Evolutionary conservation across 2,797 vertebrate genomes (phyloP).

Genomic region (Salarias fasciatus): DNA sequence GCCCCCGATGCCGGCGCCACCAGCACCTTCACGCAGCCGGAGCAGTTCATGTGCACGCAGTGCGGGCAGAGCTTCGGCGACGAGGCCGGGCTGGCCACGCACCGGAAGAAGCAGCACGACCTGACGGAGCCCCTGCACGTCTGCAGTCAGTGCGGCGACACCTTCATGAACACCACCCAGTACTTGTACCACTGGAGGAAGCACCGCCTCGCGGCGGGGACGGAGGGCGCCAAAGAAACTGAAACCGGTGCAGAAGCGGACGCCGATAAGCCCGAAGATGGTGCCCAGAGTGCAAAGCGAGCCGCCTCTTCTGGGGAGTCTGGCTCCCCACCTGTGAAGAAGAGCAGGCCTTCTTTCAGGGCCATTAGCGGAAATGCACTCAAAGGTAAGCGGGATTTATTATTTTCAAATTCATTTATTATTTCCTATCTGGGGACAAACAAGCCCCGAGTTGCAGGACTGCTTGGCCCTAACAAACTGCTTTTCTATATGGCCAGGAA

Average conservation of each 20-base stretch:
- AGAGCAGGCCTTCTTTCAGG: constrained; percentile 57
- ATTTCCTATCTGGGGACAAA: neutral
- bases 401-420: neutral
- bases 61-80: constrained; percentile 85
- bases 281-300: constrained; percentile 50
- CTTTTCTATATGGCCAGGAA: constrained; percentile 47
- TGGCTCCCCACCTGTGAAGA: constrained; percentile 61
- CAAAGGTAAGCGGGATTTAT: constrained; percentile 53
- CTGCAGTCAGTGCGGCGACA: constrained; percentile 82
- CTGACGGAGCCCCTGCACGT: constrained; percentile 84
- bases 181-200: constrained; percentile 91
- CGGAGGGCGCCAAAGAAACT: constrained; percentile 21
- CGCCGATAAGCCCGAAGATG: constrained; percentile 24
- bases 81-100: constrained; percentile 77
- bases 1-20: neutral
- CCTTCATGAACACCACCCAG: constrained; percentile 92
- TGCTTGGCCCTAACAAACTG: constrained; percentile 18
- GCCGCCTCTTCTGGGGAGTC: constrained; percentile 41
- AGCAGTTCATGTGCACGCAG: constrained; percentile 85
- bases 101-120: constrained; percentile 84
- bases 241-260: constrained; percentile 30
- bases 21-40: constrained; percentile 60
- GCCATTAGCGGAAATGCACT: constrained; percentile 43
- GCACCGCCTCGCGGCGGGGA: constrained; percentile 64
- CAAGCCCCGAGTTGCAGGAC: neutral